Conservation (phyloP, 2,113 vertebrate genomes). For the Asarcornis scutulata region DNA sequence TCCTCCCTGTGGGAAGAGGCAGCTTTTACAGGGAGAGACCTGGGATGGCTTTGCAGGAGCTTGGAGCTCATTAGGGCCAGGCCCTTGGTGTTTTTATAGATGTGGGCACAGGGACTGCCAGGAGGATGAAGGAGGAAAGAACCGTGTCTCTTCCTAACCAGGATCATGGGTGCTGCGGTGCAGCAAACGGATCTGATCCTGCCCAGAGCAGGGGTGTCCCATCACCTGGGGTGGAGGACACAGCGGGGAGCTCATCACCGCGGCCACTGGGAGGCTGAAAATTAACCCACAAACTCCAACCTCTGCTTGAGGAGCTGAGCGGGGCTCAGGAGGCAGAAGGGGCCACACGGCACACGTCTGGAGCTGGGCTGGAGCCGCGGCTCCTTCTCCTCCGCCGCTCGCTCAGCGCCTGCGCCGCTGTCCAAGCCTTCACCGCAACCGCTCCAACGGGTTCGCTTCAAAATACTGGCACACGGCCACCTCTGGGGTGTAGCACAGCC, state of each 20-base stretch:
- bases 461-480: neutral
- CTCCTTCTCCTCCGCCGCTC: neutral
- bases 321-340: neutral
- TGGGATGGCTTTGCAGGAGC: neutral
- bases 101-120: accelerated
- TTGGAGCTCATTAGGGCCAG: neutral
- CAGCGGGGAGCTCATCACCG: neutral
- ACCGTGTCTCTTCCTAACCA: accelerated
- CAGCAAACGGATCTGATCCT: neutral
- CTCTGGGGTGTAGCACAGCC: constrained; percentile 45
- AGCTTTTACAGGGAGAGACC: neutral
- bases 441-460: neutral
- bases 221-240: neutral
- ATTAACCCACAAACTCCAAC: accelerated
- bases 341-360: neutral
- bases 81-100: neutral
- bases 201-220: accelerated
- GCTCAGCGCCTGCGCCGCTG: neutral
- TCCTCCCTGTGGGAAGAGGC: neutral
- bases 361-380: neutral
- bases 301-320: accelerated
- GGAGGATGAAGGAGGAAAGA: neutral
- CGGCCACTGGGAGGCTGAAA: accelerated
- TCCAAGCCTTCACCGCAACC: neutral
- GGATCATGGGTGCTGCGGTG: accelerated